Evolutionary conservation across 2,113 vertebrate genomes (phyloP).

Genomic region (Cyanistes caeruleus): DNA sequence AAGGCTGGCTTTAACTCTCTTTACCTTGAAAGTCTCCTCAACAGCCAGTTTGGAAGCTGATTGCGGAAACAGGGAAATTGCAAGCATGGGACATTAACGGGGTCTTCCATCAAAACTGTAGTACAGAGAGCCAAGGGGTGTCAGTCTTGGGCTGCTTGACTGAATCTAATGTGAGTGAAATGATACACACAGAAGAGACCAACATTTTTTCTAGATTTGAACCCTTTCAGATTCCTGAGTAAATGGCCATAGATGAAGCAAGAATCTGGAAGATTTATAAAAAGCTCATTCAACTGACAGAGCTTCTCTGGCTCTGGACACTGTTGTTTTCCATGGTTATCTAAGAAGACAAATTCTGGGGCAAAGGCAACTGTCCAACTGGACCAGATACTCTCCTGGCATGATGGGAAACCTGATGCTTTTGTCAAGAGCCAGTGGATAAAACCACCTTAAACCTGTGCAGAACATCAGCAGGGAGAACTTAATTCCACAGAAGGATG

Average conservation of each 20-base stretch:
- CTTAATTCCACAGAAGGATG: background rate
- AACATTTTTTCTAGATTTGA: background rate
- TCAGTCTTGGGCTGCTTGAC: background rate
- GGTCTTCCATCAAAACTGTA: background rate
- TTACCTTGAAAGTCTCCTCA: background rate
- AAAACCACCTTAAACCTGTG: background rate
- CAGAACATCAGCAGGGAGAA: background rate
- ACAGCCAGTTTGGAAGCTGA: background rate
- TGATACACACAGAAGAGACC: background rate
- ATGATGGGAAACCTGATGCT: background rate
- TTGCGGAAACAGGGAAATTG: background rate
- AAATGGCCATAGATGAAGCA: background rate
- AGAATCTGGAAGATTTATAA: background rate
- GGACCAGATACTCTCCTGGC: background rate
- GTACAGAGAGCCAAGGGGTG: background rate
- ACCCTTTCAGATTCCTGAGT: background rate
- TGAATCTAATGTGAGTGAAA: background rate
- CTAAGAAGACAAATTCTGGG: background rate
- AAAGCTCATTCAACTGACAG: background rate
- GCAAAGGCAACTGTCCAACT: background rate
- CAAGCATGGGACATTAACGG: fast-evolving
- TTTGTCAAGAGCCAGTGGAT: background rate
- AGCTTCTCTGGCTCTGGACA: background rate
- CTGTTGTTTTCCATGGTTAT: background rate
- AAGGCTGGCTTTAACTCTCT: background rate